phyloP scores from a whole-genome alignment of 2,888 invertebrate species.

The Lochmaea crataegi region DNA sequence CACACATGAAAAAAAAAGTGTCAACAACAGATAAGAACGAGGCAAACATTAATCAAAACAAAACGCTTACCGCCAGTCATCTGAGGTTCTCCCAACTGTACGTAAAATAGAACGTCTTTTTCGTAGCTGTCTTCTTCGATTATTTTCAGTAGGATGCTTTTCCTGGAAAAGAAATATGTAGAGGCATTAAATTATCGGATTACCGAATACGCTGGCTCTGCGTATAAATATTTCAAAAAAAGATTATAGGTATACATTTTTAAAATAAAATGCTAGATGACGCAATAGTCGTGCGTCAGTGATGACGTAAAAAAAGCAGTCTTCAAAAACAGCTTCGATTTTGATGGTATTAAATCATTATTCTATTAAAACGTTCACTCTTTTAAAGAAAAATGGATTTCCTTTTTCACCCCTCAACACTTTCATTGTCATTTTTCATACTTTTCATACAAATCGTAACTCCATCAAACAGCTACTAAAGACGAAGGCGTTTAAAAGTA shows the following conservation, averaged over 20 bases:
- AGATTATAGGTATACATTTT: too few relatives aligned
- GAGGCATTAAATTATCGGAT: neutral
- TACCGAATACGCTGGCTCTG: neutral
- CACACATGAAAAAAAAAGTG: conserved; percentile 48
- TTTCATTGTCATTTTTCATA: neutral
- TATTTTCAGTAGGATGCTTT: conserved; percentile 86
- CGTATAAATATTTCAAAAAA: too few relatives aligned
- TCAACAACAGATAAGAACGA: conserved; percentile 48
- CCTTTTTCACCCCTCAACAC: too few relatives aligned
- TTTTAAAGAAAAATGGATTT: neutral
- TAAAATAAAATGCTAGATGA: too few relatives aligned
- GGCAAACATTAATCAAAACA: conserved; percentile 42
- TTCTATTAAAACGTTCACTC: too few relatives aligned
- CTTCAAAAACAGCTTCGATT: too few relatives aligned
- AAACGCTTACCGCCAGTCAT: conserved; percentile 82
- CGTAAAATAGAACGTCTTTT: conserved; percentile 93
- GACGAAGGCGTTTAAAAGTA: neutral
- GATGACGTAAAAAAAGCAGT: too few relatives aligned
- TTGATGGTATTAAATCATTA: too few relatives aligned
- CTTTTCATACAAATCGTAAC: neutral
- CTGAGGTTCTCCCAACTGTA: conserved; percentile 90
- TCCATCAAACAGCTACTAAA: neutral
- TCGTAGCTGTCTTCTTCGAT: conserved; percentile 98
- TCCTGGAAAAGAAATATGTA: conserved; percentile 71
- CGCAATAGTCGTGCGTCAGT: too few relatives aligned